Evolutionary conservation across 2,888 invertebrate species (phyloP).

Genomic region (Reticulitermes lucifugus): DNA sequence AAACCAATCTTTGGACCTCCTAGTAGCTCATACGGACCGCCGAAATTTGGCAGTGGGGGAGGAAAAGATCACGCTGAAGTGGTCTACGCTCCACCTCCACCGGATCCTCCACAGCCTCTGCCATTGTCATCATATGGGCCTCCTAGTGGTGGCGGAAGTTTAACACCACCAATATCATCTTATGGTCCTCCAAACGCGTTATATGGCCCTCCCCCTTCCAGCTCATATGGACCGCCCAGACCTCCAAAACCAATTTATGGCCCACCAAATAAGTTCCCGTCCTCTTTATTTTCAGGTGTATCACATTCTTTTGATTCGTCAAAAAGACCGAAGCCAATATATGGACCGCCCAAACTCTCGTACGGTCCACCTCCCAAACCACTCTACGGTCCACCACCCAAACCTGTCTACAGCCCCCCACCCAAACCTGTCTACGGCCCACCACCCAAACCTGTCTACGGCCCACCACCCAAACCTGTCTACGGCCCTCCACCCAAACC

Average conservation of each 20-base stretch:
- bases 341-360: conserved; percentile 55
- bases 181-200: conserved; percentile 42
- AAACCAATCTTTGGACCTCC: conserved; percentile 26
- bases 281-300: conserved; percentile 57
- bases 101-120: conserved; percentile 52
- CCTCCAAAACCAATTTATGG: conserved; percentile 61
- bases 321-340: conserved; percentile 55
- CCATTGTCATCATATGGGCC: conserved; percentile 24
- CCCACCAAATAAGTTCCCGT: not conserved
- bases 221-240: conserved; percentile 60
- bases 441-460: conserved; percentile 56
- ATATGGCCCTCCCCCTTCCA: conserved; percentile 36
- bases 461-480: conserved; percentile 55
- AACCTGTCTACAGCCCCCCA: conserved; percentile 49
- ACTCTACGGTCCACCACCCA: conserved; percentile 53
- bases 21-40: conserved; percentile 49
- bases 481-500: conserved; percentile 52
- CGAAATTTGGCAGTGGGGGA: conserved; percentile 9
- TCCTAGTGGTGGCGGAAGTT: conserved; percentile 8
- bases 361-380: conserved; percentile 52
- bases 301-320: conserved; percentile 45
- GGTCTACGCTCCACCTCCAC: conserved; percentile 59
- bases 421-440: conserved; percentile 60
- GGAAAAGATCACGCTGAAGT: conserved; percentile 55
- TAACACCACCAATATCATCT: conserved; percentile 23